Percentiles rank a stretch among this genome's conserved stretches.
Evolutionary conservation across 1,140 invertebrate species (phyloP).

Genomic region (Belonocnema kinseyi): DNA sequence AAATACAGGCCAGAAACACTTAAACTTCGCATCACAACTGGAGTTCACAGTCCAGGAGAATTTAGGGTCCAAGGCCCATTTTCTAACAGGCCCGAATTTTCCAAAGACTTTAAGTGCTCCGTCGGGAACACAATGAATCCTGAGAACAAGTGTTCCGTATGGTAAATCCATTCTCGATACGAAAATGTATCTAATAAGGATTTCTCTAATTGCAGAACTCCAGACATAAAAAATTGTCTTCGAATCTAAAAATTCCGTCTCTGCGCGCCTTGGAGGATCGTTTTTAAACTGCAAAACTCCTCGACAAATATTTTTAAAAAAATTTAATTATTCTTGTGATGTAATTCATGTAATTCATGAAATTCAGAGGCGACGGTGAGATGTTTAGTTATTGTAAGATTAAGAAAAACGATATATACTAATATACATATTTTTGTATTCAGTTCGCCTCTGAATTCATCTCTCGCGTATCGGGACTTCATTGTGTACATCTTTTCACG

Average conservation of each 20-base stretch:
- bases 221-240: neutral
- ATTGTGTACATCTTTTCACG: conserved; percentile 1
- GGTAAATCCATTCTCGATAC: conserved; percentile 33
- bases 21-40: conserved; percentile 80
- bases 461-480: too few species aligned
- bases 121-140: conserved; percentile 80
- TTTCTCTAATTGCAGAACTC: neutral
- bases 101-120: conserved; percentile 80
- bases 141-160: conserved; percentile 77
- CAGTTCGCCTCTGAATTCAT: too few species aligned
- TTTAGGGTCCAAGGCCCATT: conserved; percentile 83
- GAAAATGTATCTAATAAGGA: neutral
- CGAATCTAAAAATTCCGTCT: neutral
- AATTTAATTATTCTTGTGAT: too few species aligned
- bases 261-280: neutral
- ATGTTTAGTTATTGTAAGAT: too few species aligned
- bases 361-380: too few species aligned
- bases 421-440: too few species aligned
- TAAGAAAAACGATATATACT: too few species aligned
- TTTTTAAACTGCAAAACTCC: neutral
- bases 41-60: conserved; percentile 84
- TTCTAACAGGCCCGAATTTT: conserved; percentile 81
- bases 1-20: conserved; percentile 72
- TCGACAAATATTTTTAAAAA: neutral
- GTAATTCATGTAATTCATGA: too few species aligned